Evolutionary conservation across 2,888 invertebrate species (phyloP), one percentile per base, ranked within the genome.

Genomic region (Pyrocoelia pectoralis): DNA sequence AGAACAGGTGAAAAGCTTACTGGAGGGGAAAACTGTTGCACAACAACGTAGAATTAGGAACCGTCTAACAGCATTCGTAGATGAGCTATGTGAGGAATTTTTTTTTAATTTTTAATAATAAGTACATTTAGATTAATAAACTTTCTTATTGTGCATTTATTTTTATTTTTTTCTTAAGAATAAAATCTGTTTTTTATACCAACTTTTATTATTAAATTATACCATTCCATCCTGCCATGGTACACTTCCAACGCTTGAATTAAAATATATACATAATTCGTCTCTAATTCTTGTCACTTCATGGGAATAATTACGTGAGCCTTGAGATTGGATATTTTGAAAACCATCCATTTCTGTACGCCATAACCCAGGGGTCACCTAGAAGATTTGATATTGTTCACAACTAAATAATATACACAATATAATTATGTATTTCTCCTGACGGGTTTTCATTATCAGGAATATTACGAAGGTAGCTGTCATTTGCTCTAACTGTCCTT

Each of bases 321-420:
- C 50, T 12, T 50, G n/a, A n/a, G 50, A 24, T 24, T 50, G 12
- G 12, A 2, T n/a, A 50, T 24, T 28, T 50, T 50, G n/a, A n/a
- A n/a, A n/a, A n/a, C n/a, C n/a, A n/a, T n/a, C n/a, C n/a, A n/a
- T n/a, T n/a, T n/a, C n/a, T n/a, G n/a, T n/a, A n/a, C n/a, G 14
- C 9, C 49, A n/a, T 6, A 5, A 24, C 24, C 24, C 24, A 24
- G n/a, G n/a, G n/a, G n/a, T n/a, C n/a, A n/a, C n/a, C n/a, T n/a
- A n/a, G n/a, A n/a, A n/a, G n/a, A n/a, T n/a, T n/a, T n/a, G n/a
- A n/a, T n/a, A n/a, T 40, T 4, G 40, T 40, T 40, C 5, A 40
- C 40, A n/a, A 6, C 6, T 4, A 40, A 40, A 40, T 40, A 12
- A 13, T 40, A 6, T n/a, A 40, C n/a, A 2, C n/a, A n/a, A n/a